phyloP scores from a whole-genome alignment of 2,888 invertebrate species.

The Caenorhabditis macrosperma region DNA sequence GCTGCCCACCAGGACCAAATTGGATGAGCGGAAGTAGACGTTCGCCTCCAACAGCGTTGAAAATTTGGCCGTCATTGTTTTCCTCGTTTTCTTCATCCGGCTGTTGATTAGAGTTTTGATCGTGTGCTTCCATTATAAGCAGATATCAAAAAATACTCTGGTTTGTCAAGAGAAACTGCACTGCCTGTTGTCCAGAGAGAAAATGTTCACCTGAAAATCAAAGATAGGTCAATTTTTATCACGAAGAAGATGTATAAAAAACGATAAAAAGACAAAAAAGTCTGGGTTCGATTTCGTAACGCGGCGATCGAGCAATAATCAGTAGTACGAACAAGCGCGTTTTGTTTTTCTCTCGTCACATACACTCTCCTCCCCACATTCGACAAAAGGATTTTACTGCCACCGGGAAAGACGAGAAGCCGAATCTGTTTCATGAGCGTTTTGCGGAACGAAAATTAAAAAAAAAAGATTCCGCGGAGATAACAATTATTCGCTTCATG shows the following conservation, averaged over 20 bases:
- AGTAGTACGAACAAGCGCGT: not conserved
- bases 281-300: not conserved
- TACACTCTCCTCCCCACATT: not conserved
- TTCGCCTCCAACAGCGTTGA: no score
- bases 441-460: not conserved
- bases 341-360: not conserved
- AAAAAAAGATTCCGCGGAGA: not conserved
- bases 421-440: not conserved
- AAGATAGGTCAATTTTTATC: not conserved
- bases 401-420: not conserved
- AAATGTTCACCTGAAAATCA: not conserved
- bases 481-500: no score
- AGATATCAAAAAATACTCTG: no score
- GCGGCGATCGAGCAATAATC: not conserved
- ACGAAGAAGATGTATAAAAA: not conserved
- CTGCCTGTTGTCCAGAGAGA: no score
- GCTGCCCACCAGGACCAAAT: no score
- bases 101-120: no score
- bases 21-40: no score
- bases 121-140: no score
- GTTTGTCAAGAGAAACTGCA: no score
- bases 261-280: not conserved
- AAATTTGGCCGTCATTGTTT: no score
- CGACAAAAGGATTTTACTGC: not conserved
- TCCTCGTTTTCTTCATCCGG: no score